These are phyloP conservation scores for Varecia variegata DNA, from an alignment of 2,797 vertebrate genomes.

Conservation along the genomic window DNA sequence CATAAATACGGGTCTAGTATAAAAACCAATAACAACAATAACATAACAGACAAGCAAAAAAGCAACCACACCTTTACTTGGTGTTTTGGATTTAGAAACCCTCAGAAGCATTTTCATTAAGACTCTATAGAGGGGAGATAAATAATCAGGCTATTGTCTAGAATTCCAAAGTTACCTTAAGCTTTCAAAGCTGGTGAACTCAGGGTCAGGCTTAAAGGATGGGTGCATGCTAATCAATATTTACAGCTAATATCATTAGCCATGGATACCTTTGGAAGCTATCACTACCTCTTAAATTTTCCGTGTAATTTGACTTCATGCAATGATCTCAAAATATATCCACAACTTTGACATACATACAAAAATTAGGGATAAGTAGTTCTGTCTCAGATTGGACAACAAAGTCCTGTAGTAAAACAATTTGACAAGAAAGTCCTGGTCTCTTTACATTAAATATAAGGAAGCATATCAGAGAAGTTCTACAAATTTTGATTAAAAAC, in stretches of 20 bases:
- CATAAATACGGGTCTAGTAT: background rate
- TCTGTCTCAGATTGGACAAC: background rate
- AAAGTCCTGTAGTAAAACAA: background rate
- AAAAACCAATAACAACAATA: background rate
- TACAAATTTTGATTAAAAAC: slow-evolving; percentile 4
- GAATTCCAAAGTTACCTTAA: background rate
- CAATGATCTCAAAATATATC: background rate
- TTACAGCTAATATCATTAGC: background rate
- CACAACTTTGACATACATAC: background rate
- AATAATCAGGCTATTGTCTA: background rate
- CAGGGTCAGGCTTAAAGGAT: background rate
- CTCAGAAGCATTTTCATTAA: background rate
- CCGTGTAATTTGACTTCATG: background rate
- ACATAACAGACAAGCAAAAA: background rate
- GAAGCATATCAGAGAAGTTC: background rate
- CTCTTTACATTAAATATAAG: background rate
- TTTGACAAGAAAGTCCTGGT: background rate
- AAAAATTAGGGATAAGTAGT: background rate
- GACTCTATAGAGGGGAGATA: background rate
- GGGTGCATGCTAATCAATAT: background rate
- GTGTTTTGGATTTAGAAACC: background rate
- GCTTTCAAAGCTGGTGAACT: background rate
- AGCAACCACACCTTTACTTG: background rate
- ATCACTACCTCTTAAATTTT: background rate
- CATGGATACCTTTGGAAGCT: background rate